These are phyloP conservation scores for Muntiacus reevesi DNA, from an alignment of 2,113 vertebrate genomes.

Conservation along the genomic window DNA sequence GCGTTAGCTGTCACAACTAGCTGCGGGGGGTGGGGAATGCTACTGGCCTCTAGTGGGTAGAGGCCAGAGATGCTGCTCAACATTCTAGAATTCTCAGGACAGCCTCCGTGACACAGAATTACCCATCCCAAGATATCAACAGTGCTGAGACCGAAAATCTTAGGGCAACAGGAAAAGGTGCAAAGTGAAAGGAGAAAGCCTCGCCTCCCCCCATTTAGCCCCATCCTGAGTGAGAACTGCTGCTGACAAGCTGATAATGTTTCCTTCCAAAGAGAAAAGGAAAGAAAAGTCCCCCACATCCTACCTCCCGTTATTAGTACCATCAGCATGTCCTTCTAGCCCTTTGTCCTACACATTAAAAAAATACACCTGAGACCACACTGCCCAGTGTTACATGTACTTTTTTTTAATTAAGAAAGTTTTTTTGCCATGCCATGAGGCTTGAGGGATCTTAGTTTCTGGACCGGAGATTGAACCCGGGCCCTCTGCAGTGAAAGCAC, in stretches of 20 bases:
- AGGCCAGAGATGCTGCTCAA: too few species aligned
- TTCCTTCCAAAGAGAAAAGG: background rate
- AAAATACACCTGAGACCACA: background rate
- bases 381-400: background rate
- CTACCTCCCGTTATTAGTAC: background rate
- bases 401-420: background rate
- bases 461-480: background rate
- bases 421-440: background rate
- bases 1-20: background rate
- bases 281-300: too few species aligned
- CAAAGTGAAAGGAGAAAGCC: background rate
- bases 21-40: accelerated
- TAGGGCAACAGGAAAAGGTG: background rate
- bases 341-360: background rate
- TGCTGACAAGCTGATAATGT: background rate
- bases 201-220: background rate
- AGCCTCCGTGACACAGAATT: too few species aligned
- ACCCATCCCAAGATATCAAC: background rate
- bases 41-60: background rate
- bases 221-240: background rate
- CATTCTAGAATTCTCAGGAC: background rate
- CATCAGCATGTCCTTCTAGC: background rate
- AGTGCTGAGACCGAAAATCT: accelerated
- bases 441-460: background rate
- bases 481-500: background rate